Conservation (phyloP, 2,113 vertebrate species). For the Macquaria australasica region DNA sequence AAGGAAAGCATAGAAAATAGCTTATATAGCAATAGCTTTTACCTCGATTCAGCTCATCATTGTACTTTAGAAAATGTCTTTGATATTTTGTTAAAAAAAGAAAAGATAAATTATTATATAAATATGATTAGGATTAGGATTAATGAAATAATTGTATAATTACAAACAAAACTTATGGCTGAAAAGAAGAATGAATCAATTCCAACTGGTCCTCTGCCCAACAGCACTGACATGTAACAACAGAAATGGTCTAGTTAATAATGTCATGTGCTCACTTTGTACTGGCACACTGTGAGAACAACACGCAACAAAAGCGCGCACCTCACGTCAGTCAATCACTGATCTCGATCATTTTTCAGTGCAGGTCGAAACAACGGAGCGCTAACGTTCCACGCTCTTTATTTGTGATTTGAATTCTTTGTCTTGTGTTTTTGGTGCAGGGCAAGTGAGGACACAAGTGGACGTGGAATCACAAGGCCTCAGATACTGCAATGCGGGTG, state of each 20-base stretch:
- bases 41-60: neutral
- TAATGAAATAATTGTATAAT: neutral
- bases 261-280: constrained; percentile 49
- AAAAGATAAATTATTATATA: neutral
- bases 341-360: constrained; percentile 24
- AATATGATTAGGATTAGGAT: neutral
- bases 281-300: constrained; percentile 38
- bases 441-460: constrained; percentile 10
- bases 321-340: constrained; percentile 41
- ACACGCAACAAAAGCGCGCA: neutral
- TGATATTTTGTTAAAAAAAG: neutral
- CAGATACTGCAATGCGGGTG: constrained; percentile 34
- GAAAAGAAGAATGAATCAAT: neutral
- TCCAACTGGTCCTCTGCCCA: neutral
- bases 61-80: neutral
- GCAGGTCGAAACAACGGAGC: neutral
- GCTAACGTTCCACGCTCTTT: neutral
- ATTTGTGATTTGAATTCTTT: constrained; percentile 21
- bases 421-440: constrained; percentile 35
- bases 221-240: constrained; percentile 37
- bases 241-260: constrained; percentile 43
- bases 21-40: neutral
- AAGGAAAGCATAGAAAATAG: neutral
- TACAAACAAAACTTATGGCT: neutral
- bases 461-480: neutral